Evolutionary conservation across 2,797 vertebrate species (phyloP).

Genomic region (Muraenolepis orangiensis): DNA sequence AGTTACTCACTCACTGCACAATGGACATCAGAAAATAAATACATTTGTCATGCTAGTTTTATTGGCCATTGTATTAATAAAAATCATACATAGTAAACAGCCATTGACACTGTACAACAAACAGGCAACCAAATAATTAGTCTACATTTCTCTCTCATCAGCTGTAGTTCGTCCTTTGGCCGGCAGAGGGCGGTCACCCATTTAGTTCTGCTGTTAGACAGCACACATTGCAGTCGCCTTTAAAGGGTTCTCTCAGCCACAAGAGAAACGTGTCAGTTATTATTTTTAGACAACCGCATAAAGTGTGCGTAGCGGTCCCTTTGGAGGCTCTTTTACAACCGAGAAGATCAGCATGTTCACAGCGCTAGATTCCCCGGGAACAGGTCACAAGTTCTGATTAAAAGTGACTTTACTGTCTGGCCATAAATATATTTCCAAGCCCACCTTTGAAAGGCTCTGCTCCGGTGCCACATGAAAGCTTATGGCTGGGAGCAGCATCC

Average conservation of each 20-base stretch:
- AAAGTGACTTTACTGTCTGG: slow-evolving; percentile 70
- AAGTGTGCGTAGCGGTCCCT: slow-evolving; percentile 60
- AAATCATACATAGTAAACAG: neutral
- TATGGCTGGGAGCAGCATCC: slow-evolving; percentile 74
- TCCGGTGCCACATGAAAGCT: slow-evolving; percentile 78
- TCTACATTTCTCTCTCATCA: neutral
- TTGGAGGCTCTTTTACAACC: slow-evolving; percentile 72
- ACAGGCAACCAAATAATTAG: neutral
- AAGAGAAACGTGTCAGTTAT: slow-evolving; percentile 76
- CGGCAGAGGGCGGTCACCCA: slow-evolving; percentile 78
- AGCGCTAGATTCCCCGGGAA: slow-evolving; percentile 65
- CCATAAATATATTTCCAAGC: slow-evolving; percentile 81
- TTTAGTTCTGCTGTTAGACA: slow-evolving; percentile 66
- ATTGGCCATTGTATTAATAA: slow-evolving; percentile 4
- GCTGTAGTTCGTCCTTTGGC: slow-evolving; percentile 69
- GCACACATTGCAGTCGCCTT: slow-evolving; percentile 53
- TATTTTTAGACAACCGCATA: slow-evolving; percentile 75
- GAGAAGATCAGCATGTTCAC: slow-evolving; percentile 71
- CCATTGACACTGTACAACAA: neutral
- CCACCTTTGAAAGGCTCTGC: slow-evolving; percentile 73
- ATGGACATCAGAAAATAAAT: neutral
- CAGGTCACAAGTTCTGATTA: slow-evolving; percentile 70
- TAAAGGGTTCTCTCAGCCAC: slow-evolving; percentile 56
- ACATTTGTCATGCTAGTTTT: neutral
- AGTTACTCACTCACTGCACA: neutral